phyloP scores from a whole-genome alignment of 2,113 vertebrate species.

The Lampris megalopsis region DNA sequence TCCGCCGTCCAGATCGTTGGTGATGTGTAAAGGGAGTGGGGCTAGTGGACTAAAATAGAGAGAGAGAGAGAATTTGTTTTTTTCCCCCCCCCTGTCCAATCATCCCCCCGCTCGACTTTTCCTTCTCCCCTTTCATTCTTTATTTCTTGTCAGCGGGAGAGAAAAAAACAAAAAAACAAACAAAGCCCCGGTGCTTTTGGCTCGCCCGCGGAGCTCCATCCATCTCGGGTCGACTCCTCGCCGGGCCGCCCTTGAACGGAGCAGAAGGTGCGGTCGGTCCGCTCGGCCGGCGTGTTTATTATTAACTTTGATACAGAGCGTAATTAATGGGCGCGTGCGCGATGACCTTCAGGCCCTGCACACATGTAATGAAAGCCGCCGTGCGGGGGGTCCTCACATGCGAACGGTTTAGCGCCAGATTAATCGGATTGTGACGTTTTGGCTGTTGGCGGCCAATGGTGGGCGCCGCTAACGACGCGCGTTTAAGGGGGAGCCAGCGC shows the following conservation, averaged over 20 bases:
- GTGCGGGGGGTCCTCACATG: conserved; percentile 56
- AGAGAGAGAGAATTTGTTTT: not conserved
- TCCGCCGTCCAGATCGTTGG: conserved; percentile 22
- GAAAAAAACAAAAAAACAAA: conserved; percentile 15
- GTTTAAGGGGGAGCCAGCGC: conserved; percentile 24
- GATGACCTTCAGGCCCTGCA: conserved; percentile 64
- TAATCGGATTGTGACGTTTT: conserved; percentile 69
- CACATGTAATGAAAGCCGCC: conserved; percentile 64
- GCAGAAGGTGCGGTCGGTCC: conserved; percentile 62
- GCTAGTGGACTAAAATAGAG: not conserved
- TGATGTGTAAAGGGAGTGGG: conserved; percentile 4
- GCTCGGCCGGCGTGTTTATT: conserved; percentile 75
- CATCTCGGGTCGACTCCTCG: conserved; percentile 65
- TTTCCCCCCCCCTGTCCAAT: not conserved
- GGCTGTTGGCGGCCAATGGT: conserved; percentile 63
- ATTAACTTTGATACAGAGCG: conserved; percentile 74
- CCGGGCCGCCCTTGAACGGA: conserved; percentile 70
- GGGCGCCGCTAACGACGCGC: conserved; percentile 41
- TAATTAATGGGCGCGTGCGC: conserved; percentile 78
- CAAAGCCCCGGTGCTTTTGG: conserved; percentile 24
- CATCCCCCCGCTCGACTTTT: conserved; percentile 2
- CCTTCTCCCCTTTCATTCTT: conserved; percentile 6
- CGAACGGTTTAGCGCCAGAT: conserved; percentile 69
- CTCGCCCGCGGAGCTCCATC: conserved; percentile 65
- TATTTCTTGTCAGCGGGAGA: conserved; percentile 22